Conservation (phyloP, 2,113 vertebrate genomes). For the Hypanus sabinus region DNA sequence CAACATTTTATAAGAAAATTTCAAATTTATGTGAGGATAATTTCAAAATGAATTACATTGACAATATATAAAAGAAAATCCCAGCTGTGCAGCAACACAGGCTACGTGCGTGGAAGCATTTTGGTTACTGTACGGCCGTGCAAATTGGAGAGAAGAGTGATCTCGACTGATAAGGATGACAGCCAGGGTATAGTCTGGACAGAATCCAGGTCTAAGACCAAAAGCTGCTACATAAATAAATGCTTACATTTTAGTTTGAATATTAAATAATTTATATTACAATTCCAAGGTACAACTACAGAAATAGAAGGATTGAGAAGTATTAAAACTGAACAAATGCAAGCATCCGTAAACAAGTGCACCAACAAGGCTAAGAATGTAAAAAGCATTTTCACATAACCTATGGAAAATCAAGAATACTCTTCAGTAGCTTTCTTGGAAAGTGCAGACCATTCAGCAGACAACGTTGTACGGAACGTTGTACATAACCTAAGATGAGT, state of each 20-base stretch:
- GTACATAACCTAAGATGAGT: no score
- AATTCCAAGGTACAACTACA: not conserved
- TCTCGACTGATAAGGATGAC: not conserved
- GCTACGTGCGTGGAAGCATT: no score
- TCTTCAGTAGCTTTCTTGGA: not conserved
- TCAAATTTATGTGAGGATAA: no score
- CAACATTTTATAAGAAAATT: no score
- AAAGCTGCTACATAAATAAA: not conserved
- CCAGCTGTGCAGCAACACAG: no score
- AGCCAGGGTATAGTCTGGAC: not conserved
- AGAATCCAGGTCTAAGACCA: not conserved
- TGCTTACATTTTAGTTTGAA: not conserved
- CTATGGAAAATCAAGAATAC: not conserved
- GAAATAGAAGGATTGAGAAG: not conserved
- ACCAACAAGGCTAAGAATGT: not conserved
- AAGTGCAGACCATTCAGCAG: no score
- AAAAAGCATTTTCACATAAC: not conserved
- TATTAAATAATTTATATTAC: not conserved
- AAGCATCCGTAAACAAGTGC: not conserved
- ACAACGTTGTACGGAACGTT: no score
- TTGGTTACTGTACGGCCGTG: no score
- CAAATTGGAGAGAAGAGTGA: no score
- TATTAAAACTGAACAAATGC: not conserved
- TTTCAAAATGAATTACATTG: no score
- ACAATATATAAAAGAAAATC: no score